phyloP scores from a whole-genome alignment of 2,797 vertebrate species.

The Myotis findleyi region DNA sequence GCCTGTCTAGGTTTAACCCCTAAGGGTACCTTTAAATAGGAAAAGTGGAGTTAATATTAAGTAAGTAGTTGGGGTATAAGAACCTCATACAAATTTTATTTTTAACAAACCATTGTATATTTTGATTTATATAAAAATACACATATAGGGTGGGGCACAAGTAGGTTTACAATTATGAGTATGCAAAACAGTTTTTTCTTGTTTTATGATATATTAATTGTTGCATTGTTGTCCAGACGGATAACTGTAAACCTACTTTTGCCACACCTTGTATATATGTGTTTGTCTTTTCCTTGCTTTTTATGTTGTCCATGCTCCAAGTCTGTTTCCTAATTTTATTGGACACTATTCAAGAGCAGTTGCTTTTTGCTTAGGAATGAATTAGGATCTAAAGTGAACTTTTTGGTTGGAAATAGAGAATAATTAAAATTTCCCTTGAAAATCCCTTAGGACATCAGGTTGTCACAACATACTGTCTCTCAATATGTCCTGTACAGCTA shows the following conservation, averaged over 20 bases:
- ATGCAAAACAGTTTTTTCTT: not conserved
- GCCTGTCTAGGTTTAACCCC: not conserved
- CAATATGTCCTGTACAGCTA: not conserved
- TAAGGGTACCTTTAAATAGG: not conserved
- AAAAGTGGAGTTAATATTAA: not conserved
- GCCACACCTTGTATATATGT: not conserved
- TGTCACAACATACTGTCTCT: not conserved
- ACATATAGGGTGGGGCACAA: not conserved
- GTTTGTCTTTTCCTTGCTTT: not conserved
- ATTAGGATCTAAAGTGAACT: conserved; percentile 30
- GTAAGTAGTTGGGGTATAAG: not conserved
- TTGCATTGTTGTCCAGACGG: not conserved
- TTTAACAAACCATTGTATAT: not conserved
- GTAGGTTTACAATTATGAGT: not conserved
- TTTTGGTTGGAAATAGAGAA: conserved; percentile 18
- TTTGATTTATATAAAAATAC: not conserved
- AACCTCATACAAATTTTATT: not conserved
- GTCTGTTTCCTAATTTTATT: not conserved
- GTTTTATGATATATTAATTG: not conserved
- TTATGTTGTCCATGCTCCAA: not conserved
- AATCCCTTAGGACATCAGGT: not conserved
- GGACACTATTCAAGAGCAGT: not conserved
- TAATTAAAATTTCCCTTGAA: conserved; percentile 22
- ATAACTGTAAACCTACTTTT: not conserved
- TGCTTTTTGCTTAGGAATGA: conserved; percentile 40